Evolutionary conservation across 2,797 vertebrate species (phyloP).

Genomic region (Champsocephalus gunnari): DNA sequence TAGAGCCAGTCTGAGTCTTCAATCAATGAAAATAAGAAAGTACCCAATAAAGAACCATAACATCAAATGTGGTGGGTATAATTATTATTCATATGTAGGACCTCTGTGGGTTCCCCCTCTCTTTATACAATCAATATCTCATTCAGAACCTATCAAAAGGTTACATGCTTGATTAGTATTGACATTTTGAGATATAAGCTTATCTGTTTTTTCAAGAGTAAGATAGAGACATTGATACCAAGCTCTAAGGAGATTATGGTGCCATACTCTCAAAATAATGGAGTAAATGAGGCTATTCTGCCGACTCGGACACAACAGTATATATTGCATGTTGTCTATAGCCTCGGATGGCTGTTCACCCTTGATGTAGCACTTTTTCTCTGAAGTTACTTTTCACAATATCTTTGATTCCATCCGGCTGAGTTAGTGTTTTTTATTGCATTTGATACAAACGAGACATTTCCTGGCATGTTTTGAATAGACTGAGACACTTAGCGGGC

Average conservation of each 20-base stretch:
- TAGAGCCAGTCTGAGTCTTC: no score
- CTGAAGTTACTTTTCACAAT: neutral
- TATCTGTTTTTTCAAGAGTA: no score
- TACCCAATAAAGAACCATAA: neutral
- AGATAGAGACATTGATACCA: no score
- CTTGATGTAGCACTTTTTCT: neutral
- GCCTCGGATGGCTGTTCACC: no score
- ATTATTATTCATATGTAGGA: neutral
- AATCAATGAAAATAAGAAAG: neutral
- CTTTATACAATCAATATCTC: neutral
- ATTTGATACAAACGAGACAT: no score
- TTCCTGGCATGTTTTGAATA: slow-evolving; percentile 9
- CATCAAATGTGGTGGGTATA: neutral
- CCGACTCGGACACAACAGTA: neutral
- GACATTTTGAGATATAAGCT: no score
- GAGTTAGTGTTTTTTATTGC: neutral
- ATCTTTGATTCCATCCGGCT: slow-evolving; percentile 15
- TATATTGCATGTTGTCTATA: no score
- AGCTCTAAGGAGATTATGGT: neutral
- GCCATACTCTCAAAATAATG: neutral
- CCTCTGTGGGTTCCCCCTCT: neutral
- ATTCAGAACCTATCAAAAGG: neutral
- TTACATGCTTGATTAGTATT: neutral
- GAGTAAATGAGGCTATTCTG: neutral
- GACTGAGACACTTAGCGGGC: neutral